A percentile compares a stretch with the other conserved stretches of the same genome.
Evolutionary conservation across 2,113 vertebrate species (phyloP).

Genomic region (Nannospalax galili): DNA sequence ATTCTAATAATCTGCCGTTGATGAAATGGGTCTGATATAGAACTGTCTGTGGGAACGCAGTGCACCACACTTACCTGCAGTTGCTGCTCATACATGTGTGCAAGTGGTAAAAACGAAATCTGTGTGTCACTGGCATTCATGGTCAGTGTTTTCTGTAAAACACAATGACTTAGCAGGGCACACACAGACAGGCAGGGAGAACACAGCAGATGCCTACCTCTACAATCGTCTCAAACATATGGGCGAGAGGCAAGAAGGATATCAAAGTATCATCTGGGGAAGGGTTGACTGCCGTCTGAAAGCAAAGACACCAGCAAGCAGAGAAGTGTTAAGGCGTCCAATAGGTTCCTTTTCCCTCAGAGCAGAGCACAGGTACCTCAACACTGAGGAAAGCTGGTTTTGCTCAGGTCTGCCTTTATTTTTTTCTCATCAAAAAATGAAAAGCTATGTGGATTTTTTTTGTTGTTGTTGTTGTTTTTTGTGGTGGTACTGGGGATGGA

Average conservation of each 20-base stretch:
- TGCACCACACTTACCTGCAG: constrained; percentile 83
- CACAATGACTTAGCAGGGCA: constrained; percentile 70
- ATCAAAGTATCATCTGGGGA: constrained; percentile 90
- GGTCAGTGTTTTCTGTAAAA: constrained; percentile 81
- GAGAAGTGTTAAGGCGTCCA: constrained; percentile 48
- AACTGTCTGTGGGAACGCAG: accelerated
- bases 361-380: constrained; percentile 63
- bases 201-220: constrained; percentile 88
- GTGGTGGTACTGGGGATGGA: not conserved
- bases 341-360: not conserved
- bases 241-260: constrained; percentile 97
- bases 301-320: constrained; percentile 69
- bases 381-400: not conserved
- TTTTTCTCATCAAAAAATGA: not conserved
- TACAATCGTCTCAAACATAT: constrained; percentile 98
- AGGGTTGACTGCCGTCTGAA: constrained; percentile 86
- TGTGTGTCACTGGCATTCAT: constrained; percentile 81
- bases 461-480: no score
- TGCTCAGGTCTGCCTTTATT: not conserved
- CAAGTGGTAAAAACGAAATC: constrained; percentile 89
- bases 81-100: constrained; percentile 89
- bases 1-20: not conserved
- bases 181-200: not conserved
- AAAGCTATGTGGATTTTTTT: not conserved
- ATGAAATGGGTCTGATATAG: not conserved